Evolutionary conservation across 2,797 vertebrate species (phyloP).

Genomic region (Sylvia borin): DNA sequence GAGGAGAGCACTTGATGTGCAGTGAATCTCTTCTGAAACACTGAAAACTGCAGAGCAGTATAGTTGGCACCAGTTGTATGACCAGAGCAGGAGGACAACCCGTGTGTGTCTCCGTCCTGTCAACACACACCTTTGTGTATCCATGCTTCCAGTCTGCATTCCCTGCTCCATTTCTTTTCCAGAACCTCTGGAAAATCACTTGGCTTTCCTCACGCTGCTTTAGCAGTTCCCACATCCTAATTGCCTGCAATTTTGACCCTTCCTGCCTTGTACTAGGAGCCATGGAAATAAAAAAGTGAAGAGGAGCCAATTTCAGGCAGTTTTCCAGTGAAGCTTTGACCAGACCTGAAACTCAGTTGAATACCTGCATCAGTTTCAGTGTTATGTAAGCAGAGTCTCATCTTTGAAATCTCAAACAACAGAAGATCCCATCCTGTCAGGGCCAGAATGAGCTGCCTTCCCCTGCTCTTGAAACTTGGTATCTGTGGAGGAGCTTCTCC

Average conservation of each 20-base stretch:
- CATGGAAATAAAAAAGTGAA: fast-evolving
- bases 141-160: not conserved
- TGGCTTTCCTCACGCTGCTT: not conserved
- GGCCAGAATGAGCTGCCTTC: not conserved
- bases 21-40: not conserved
- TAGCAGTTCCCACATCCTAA: not conserved
- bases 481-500: not conserved
- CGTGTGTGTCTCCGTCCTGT: fast-evolving
- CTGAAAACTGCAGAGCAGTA: not conserved
- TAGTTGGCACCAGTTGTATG: not conserved
- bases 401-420: not conserved
- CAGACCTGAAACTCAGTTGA: not conserved
- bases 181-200: fast-evolving
- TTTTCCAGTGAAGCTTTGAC: not conserved
- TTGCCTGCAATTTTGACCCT: not conserved
- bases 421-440: fast-evolving
- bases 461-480: not conserved
- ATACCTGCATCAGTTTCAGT: not conserved
- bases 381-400: fast-evolving
- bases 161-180: not conserved
- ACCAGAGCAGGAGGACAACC: not conserved
- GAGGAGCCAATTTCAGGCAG: fast-evolving
- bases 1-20: not conserved
- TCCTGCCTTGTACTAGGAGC: not conserved
- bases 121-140: too few relatives aligned